Percentiles rank a stretch among this genome's conserved stretches.
Evolutionary conservation across 2,888 invertebrate species (phyloP).

Genomic region (Scrobipalpa costella): DNA sequence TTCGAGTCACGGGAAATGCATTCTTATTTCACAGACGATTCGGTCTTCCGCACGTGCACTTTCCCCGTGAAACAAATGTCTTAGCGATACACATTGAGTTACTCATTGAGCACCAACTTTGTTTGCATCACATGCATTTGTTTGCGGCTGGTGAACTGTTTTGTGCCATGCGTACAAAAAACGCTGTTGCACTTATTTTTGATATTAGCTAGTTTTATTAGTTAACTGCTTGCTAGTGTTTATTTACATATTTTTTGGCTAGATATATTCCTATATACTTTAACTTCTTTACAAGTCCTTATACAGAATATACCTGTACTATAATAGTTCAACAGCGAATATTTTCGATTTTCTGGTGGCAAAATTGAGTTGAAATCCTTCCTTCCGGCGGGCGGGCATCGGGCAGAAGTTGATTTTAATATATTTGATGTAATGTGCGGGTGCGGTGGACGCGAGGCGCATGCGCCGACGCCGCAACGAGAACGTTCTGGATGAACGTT

Average conservation of each 20-base stretch:
- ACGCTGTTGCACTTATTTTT: background rate
- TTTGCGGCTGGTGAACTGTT: background rate
- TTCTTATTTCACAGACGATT: background rate
- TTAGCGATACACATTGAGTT: background rate
- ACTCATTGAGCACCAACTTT: background rate
- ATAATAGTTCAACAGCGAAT: background rate
- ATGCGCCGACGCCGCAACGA: slow-evolving; percentile 63
- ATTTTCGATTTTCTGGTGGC: background rate
- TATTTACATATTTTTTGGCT: too few relatives aligned
- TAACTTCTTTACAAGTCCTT: background rate
- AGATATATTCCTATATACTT: too few relatives aligned
- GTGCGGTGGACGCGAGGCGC: slow-evolving; percentile 52
- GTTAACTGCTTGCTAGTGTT: background rate
- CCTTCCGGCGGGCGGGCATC: slow-evolving; percentile 1
- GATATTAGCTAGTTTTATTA: background rate
- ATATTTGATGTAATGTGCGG: slow-evolving; percentile 57
- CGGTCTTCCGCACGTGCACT: background rate
- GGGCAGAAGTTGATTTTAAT: slow-evolving; percentile 54
- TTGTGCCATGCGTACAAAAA: background rate
- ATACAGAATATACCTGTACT: background rate
- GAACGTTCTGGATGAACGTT: slow-evolving; percentile 71
- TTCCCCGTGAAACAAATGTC: background rate
- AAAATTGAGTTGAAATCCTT: background rate
- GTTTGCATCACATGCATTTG: background rate
- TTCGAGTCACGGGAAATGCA: background rate